Base-by-base conservation (phyloP, 2,113 vertebrate genomes). In the Labeo catla region DNA sequence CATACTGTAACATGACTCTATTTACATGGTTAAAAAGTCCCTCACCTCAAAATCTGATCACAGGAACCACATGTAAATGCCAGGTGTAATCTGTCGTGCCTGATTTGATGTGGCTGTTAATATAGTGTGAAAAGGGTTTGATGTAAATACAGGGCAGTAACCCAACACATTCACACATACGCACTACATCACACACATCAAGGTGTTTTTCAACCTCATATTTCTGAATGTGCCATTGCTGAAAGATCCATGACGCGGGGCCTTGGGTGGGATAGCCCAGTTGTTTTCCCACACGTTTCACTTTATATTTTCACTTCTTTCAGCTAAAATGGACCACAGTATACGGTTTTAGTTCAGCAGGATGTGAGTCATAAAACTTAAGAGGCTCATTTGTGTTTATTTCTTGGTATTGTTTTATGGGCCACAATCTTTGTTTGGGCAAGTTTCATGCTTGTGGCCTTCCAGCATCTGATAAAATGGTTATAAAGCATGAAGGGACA, bases 331-430 rank as follows among this genome's bases (percentile, higher is more conserved):
- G 16, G 21, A 84, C 81, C 66, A 72, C 65, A 23, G 49, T 59
- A n/a, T 52, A 50, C 52, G 63, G 19, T 57, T 70, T 34, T 28
- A 50, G 8, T 21, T 66, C 63, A 57, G 68, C 68, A 83, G 81
- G 81, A 84, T 45, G 65, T 72, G 54, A 90, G 78, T 86, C 79
- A 63, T 72, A 59, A 36, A 21, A 74, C 57, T 84, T 84, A 61
- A 82, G 11, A 88, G 86, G 59, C 10, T 89, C 74, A n/a, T 91
- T 89, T 91, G 50, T 79, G 74, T 84, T 84, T 83, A 28, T 89
- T 88, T 90, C 85, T 91, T 91, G 88, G 91, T 91, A 73, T 91
- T 89, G 90, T 92, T 90, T 54, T 88, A 88, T 73, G 15, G 68
- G 83, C 84, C 19, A 16, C 57, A 13, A 50, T 61, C 77, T 70